phyloP scores from a whole-genome alignment of 2,888 invertebrate species.

The Eupithecia subfuscata region DNA sequence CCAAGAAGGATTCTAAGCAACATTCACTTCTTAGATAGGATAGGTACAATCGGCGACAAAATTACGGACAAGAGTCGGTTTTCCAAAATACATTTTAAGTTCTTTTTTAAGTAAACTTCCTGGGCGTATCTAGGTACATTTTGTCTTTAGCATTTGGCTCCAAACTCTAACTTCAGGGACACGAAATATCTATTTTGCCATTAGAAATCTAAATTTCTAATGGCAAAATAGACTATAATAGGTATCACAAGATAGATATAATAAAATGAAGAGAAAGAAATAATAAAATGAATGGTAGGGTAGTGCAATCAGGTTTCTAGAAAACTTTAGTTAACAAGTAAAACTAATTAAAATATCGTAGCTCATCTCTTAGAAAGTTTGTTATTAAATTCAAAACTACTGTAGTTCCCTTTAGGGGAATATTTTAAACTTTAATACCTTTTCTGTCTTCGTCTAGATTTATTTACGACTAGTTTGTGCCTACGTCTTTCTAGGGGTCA shows the following conservation, averaged over 20 bases:
- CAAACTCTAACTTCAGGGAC: neutral
- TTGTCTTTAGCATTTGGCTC: neutral
- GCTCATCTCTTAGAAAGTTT: slow-evolving; percentile 8
- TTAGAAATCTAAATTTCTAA: neutral
- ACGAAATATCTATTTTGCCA: no score
- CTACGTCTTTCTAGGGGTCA: neutral
- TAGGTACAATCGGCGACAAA: neutral
- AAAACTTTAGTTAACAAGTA: neutral
- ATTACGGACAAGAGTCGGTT: neutral
- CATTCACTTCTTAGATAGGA: neutral
- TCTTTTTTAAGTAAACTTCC: neutral
- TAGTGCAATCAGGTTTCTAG: neutral
- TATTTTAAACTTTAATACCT: neutral
- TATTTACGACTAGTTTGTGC: neutral
- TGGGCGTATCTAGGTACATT: neutral
- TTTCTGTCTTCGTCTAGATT: neutral
- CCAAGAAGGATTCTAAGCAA: slow-evolving; percentile 5
- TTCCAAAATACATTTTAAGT: neutral
- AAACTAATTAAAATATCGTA: slow-evolving; percentile 11
- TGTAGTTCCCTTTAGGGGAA: slow-evolving; percentile 1
- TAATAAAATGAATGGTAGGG: neutral
- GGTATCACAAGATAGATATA: neutral
- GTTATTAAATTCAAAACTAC: slow-evolving; percentile 12
- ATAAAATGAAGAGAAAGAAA: neutral
- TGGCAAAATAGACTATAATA: neutral